Conservation (phyloP, 2,797 vertebrate genomes). For the Serranus cabrilla region DNA sequence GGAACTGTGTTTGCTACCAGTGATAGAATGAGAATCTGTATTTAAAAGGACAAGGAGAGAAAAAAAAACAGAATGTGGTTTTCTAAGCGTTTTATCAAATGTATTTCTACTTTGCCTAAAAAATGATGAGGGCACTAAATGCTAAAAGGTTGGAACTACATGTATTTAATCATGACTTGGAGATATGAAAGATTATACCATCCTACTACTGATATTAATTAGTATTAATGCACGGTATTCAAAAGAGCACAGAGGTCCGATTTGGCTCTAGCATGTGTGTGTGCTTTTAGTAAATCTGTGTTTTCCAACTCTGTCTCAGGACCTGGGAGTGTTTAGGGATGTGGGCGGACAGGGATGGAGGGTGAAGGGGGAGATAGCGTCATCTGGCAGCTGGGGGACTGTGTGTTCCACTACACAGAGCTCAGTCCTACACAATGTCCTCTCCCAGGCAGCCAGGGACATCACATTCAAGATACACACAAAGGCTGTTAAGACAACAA, state of each 20-base stretch:
- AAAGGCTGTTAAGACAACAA: conserved; percentile 54
- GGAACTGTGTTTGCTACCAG: not conserved
- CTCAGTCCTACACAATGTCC: conserved; percentile 46
- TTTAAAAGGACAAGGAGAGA: not conserved
- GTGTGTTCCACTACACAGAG: conserved; percentile 37
- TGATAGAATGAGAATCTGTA: not conserved
- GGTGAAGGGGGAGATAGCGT: conserved; percentile 20
- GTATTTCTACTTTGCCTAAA: not conserved
- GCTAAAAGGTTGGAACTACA: not conserved
- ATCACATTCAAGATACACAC: conserved; percentile 52
- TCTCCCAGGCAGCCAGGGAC: conserved; percentile 50
- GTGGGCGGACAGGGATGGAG: conserved; percentile 37
- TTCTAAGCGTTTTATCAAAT: not conserved
- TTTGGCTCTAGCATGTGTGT: conserved; percentile 16
- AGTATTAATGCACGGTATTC: not conserved
- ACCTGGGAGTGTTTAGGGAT: conserved; percentile 52
- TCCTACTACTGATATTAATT: not conserved
- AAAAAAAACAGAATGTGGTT: not conserved
- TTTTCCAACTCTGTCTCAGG: conserved; percentile 48
- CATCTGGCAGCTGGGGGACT: conserved; percentile 58
- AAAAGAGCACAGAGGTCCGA: not conserved
- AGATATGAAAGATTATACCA: not conserved
- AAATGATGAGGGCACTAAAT: not conserved
- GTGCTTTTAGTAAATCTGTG: conserved; percentile 33
- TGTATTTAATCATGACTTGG: not conserved